These are phyloP conservation scores for Pygoscelis antarcticus DNA, from an alignment of 2,113 vertebrate species.

Conservation along the genomic window DNA sequence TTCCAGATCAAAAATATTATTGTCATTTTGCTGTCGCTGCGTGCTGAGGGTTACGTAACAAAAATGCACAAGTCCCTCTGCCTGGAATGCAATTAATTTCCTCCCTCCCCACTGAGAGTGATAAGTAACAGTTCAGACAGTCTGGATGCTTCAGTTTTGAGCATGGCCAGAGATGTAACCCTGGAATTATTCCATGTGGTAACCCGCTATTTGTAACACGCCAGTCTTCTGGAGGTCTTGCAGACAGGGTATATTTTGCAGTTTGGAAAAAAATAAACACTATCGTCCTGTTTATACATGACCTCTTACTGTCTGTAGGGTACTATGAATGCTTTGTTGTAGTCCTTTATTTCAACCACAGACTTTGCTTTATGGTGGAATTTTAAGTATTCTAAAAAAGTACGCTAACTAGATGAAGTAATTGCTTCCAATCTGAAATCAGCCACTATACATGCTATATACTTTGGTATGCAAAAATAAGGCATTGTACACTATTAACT, in stretches of 20 bases:
- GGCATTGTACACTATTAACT: background rate
- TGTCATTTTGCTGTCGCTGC: slow-evolving; percentile 47
- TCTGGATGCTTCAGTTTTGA: slow-evolving; percentile 26
- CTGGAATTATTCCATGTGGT: background rate
- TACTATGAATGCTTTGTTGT: background rate
- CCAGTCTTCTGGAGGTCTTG: background rate
- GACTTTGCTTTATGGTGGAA: background rate
- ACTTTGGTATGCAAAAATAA: background rate
- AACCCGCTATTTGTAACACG: background rate
- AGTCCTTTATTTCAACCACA: background rate
- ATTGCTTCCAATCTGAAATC: background rate
- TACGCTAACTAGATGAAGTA: background rate
- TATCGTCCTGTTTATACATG: background rate
- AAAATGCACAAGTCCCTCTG: slow-evolving; percentile 46
- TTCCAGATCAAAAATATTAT: slow-evolving; percentile 48
- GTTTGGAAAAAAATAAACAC: slow-evolving; percentile 20
- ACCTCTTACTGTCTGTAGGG: background rate
- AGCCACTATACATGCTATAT: background rate
- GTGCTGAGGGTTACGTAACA: slow-evolving; percentile 46
- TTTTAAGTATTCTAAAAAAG: background rate
- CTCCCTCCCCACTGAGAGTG: slow-evolving; percentile 20
- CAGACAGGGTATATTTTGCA: background rate
- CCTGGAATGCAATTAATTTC: slow-evolving; percentile 64
- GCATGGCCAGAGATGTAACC: background rate
- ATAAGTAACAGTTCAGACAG: slow-evolving; percentile 41